Evolutionary conservation across 2,888 invertebrate genomes (phyloP), one percentile per base, ranked within the genome.

Genomic region (Neoitamus cyanurus): DNA sequence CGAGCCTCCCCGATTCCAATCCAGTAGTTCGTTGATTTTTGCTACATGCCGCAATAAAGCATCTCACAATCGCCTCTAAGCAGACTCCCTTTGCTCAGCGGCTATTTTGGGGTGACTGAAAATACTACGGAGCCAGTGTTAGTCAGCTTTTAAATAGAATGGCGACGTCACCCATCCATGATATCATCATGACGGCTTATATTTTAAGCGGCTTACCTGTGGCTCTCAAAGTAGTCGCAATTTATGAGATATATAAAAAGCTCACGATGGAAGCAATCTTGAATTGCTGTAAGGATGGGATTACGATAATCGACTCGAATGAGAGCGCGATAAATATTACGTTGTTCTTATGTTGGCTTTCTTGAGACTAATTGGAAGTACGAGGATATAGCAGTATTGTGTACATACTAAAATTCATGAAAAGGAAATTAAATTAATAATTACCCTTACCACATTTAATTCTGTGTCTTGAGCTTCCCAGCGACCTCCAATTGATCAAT

Each of bases 151-250:
- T 42, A 42, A 75, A 75, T 75, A 80, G 78, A 34, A 15, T 34
- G 30, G n/a, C 20, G n/a, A 58, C 78, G 78, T 58, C 58, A 58
- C 58, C 58, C 78, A 80, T 48, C 28, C 30, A 58, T 80, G 78
- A 80, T 30, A 80, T 80, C 78, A 80, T 31, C 58, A 31, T 31
- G 28, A 46, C 46, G 77, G 46, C 13, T 42, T 75, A 36, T 46
- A 46, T 1, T 28, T 42, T 15, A 46, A 77, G 30, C 30, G 0
- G 34, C 58, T 58, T 36, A 34, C 48, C 30, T 58, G 34, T 58
- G 58, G 58, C 78, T 58, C 48, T 58, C 48, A 80, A 80, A 58
- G 58, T 58, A 25, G 3, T 6, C 20, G 20, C n/a, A 42, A 42
- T 42, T 42, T 42, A 25, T 9, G 58, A 0, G 15, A 3, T 20